phyloP scores from a whole-genome alignment of 2,113 vertebrate species.

The Grus americana region DNA sequence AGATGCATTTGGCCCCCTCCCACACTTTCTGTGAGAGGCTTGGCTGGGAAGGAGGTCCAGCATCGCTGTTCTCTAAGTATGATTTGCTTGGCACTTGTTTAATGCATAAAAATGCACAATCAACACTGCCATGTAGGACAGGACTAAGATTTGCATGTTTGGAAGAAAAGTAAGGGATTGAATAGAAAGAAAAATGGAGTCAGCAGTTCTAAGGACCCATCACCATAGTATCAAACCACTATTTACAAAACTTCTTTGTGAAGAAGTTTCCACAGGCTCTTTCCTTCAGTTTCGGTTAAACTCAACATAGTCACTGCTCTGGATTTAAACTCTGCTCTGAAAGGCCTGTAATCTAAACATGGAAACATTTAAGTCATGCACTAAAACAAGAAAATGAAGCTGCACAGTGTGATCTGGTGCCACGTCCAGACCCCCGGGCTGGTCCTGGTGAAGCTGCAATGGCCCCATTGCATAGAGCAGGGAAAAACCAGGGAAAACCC shows the following conservation, averaged over 20 bases:
- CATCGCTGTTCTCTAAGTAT: not conserved
- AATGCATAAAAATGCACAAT: not conserved
- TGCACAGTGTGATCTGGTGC: not conserved
- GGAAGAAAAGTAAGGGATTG: conserved; percentile 7
- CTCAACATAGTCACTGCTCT: not conserved
- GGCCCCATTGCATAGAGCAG: not conserved
- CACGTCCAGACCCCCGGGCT: not conserved
- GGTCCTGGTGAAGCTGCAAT: not conserved
- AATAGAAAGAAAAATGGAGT: conserved; percentile 4
- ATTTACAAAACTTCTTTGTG: conserved; percentile 46
- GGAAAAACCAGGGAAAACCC: not conserved
- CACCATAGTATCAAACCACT: conserved; percentile 31
- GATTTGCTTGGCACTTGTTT: not conserved
- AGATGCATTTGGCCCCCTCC: not conserved
- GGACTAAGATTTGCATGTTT: not conserved
- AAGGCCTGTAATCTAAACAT: conserved; percentile 46
- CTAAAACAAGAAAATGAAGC: conserved; percentile 20
- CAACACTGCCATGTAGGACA: not conserved
- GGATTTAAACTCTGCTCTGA: conserved; percentile 19
- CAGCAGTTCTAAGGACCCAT: not conserved
- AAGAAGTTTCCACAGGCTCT: conserved; percentile 14
- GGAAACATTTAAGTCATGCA: not conserved
- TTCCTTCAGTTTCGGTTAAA: conserved; percentile 45
- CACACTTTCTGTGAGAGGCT: not conserved
- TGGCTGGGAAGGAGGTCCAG: not conserved